These are phyloP conservation scores for Andricus quercusramuli DNA, from an alignment of 2,888 invertebrate genomes.

Conservation along the genomic window DNA sequence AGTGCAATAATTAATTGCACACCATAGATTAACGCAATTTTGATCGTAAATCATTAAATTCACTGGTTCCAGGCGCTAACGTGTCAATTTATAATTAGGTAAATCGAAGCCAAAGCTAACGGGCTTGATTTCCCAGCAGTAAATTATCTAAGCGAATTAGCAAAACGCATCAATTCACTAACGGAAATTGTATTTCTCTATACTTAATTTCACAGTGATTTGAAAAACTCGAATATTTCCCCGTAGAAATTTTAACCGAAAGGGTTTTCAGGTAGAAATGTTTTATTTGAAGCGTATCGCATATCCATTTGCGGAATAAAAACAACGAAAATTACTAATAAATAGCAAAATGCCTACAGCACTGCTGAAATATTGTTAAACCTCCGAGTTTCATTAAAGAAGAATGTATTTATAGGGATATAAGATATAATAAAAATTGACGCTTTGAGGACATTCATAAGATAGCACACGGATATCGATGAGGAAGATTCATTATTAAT, in stretches of 20 bases:
- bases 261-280: neutral
- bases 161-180: neutral
- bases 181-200: neutral
- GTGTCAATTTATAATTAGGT: conserved; percentile 31
- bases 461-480: neutral
- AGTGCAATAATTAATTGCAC: neutral
- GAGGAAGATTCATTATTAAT: no score
- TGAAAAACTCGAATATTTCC: neutral
- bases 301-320: no score
- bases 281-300: neutral
- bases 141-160: conserved; percentile 35
- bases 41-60: conserved; percentile 34
- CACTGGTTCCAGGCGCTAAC: conserved; percentile 11
- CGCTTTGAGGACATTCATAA: conserved; percentile 26
- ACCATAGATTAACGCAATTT: neutral
- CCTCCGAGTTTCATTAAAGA: neutral
- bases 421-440: neutral
- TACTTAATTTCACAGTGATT: neutral
- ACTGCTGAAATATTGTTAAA: neutral
- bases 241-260: neutral
- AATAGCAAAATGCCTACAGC: neutral
- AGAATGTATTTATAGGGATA: neutral
- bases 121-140: conserved; percentile 31
- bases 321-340: neutral
- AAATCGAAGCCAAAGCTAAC: conserved; percentile 23